Evolutionary conservation across 2,797 vertebrate species (phyloP).

Genomic region (Lagocephalus sceleratus): DNA sequence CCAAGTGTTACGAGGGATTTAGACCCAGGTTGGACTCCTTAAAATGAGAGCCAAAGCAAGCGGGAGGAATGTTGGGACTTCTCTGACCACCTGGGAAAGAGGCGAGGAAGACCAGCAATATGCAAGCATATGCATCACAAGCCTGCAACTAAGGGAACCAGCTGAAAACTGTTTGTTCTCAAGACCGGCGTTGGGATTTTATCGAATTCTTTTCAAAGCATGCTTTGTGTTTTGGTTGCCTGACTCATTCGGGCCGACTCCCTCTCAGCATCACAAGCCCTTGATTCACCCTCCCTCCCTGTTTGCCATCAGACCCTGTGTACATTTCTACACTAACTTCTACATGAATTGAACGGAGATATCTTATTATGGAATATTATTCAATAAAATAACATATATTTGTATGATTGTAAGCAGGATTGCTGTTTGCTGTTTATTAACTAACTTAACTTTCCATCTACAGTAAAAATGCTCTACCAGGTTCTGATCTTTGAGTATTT

Average conservation of each 20-base stretch:
- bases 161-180: slow-evolving; percentile 51
- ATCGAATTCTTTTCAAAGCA: slow-evolving; percentile 56
- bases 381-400: slow-evolving; percentile 83
- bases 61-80: slow-evolving; percentile 17
- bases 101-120: slow-evolving; percentile 63
- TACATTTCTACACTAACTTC: slow-evolving; percentile 74
- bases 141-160: slow-evolving; percentile 54
- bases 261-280: slow-evolving; percentile 57
- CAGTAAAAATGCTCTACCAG: too few species aligned
- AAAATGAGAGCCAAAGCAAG: slow-evolving; percentile 46
- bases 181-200: slow-evolving; percentile 30
- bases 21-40: slow-evolving; percentile 50
- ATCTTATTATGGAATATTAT: slow-evolving; percentile 75
- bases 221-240: slow-evolving; percentile 62
- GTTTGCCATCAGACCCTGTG: slow-evolving; percentile 64
- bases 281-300: slow-evolving; percentile 55
- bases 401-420: slow-evolving; percentile 77
- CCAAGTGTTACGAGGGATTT: slow-evolving; percentile 46
- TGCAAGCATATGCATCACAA: slow-evolving; percentile 55
- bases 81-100: slow-evolving; percentile 26
- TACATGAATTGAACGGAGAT: slow-evolving; percentile 63
- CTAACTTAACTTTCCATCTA: too few species aligned
- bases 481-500: too few species aligned
- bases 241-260: slow-evolving; percentile 50
- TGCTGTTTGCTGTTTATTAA: background rate